Conservation (phyloP, 1,140 invertebrate species). For the Bombus cullumanus region DNA sequence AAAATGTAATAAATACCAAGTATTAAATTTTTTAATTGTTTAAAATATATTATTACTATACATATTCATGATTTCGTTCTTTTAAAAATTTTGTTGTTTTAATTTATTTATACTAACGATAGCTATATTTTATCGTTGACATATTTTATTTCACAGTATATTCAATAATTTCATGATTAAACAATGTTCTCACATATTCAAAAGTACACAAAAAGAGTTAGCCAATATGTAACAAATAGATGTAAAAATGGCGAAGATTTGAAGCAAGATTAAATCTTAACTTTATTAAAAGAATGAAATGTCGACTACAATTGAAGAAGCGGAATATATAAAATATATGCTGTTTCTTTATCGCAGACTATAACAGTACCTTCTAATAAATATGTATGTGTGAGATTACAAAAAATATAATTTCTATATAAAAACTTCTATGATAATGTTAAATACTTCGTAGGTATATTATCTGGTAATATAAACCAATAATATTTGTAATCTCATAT, state of each 20-base stretch:
- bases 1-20: slow-evolving; percentile 21
- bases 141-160: slow-evolving; percentile 11
- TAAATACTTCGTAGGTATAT: slow-evolving; percentile 21
- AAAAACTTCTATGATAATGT: not conserved
- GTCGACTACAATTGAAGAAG: not conserved
- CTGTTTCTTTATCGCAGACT: slow-evolving; percentile 7
- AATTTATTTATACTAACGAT: slow-evolving; percentile 29
- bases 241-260: not conserved
- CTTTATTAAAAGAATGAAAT: not conserved
- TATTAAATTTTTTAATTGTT: slow-evolving; percentile 36
- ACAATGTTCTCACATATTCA: not conserved
- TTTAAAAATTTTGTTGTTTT: slow-evolving; percentile 21
- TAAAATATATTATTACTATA: slow-evolving; percentile 7
- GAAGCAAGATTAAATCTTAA: not conserved
- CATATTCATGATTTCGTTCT: not conserved
- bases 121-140: slow-evolving; percentile 6
- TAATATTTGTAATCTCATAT: not conserved
- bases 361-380: slow-evolving; percentile 5
- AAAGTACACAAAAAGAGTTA: not conserved
- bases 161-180: not conserved
- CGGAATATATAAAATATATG: slow-evolving; percentile 14
- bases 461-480: not conserved
- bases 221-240: not conserved
- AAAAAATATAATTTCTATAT: slow-evolving; percentile 30
- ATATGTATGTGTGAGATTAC: slow-evolving; percentile 6